A percentile compares a stretch with the other conserved stretches of the same genome.
Conservation (phyloP, 1,140 invertebrate genomes). For the Hycleus cichorii region DNA sequence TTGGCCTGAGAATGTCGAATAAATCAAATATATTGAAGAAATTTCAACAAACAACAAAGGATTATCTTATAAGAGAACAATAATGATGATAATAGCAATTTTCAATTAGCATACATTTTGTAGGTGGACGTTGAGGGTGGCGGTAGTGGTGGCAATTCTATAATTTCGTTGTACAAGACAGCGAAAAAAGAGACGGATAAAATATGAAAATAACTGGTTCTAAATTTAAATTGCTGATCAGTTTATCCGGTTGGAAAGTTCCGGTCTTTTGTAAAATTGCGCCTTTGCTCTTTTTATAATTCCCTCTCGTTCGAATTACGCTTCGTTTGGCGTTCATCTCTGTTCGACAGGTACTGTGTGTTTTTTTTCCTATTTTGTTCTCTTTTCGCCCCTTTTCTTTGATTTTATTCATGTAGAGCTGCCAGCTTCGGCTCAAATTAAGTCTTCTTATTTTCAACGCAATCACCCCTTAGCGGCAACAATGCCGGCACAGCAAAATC, state of each 20-base stretch:
- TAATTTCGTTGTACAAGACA: no score
- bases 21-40: not conserved
- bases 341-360: conserved; percentile 9
- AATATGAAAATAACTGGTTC: conserved; percentile 30
- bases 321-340: conserved; percentile 24
- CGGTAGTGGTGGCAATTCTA: no score
- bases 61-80: not conserved
- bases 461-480: not conserved
- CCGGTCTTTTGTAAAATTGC: conserved; percentile 31
- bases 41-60: not conserved
- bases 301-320: conserved; percentile 21
- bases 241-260: conserved; percentile 36
- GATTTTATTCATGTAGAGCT: no score
- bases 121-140: not conserved
- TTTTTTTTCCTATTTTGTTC: not conserved
- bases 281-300: conserved; percentile 24
- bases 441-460: conserved; percentile 12
- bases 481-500: not conserved
- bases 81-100: not conserved
- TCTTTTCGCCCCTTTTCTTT: no score
- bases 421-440: not conserved
- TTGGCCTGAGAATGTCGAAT: not conserved
- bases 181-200: not conserved
- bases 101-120: not conserved
- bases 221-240: conserved; percentile 38